Evolutionary conservation across 2,888 invertebrate genomes (phyloP), one percentile per base, ranked within the genome.

Genomic region (Chymomyza procnemis): DNA sequence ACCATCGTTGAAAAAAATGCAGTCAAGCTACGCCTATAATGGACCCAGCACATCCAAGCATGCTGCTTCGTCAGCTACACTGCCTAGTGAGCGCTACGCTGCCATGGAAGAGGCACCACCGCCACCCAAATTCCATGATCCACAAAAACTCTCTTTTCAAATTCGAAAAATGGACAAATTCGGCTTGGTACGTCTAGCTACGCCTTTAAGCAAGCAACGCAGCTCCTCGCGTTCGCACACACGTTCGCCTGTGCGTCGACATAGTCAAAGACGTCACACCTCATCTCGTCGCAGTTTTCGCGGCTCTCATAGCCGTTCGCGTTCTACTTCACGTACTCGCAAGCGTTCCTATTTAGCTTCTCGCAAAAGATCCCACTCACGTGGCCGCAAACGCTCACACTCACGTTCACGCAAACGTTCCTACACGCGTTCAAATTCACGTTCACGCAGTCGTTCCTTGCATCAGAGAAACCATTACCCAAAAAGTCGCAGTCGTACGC

Each of bases 181-280:
- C 87, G 95, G 95, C 0, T 93, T 94, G 75, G 93, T 95, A 91
- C 93, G 95, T 0, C 90, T 95, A 75, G 94, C 94, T 50, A 91
- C 92, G 65, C 93, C 93, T 59, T 92, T 93, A 58, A 92, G 73
- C 6, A 68, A 0, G 69, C 71, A 26, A 57, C 69, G 55, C 61
- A 68, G 9, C n/a, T 73, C 55, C 54, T 82, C 68, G 69, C 82
- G 67, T 21, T 66, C 68, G 14, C 69, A 41, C 18, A 67, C 73
- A 6, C 71, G 71, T 3, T 72, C 77, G 18, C 63, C 48, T 19
- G 22, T 30, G 9, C 78, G 91, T 18, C 34, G 34, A 1, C 34
- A 12, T 3, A 41, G 34, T 5, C 12, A 41, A 12, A 41, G 12
- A 41, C 34, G 34, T 12, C 34, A 41, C 9, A 9, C 12, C 12